Evolutionary conservation across 2,113 vertebrate species (phyloP), one percentile per base, ranked within the genome.

Genomic region (Clarias batrachus): DNA sequence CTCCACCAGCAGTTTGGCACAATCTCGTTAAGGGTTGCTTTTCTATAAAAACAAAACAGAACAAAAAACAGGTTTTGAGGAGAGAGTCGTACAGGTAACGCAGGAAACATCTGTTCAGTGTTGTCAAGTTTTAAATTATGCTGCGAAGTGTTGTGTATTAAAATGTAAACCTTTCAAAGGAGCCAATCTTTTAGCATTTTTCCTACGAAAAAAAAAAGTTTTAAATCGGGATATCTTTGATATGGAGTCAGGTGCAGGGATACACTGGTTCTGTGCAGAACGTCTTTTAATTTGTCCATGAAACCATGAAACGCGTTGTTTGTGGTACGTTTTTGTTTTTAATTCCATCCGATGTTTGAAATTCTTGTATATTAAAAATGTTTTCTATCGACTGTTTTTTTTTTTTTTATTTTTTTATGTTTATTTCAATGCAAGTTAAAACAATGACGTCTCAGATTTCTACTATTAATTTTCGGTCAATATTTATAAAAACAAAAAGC

Each of bases 311-410:
- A 89, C 91, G 86, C 59, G 91, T 62, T 92, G 90, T 91, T 89
- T 92, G 91, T 94, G 91, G 88, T 92, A 89, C 87, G 79, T 92
- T 91, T 94, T 94, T 94, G 92, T 94, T 94, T 94, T 94, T 94
- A 48, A 94, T 93, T 89, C 91, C 90, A 89, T 63, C 74, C 90
- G 86, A 94, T 93, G 94, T 95, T 94, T 93, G 91, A 92, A 95
- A 91, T 91, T 86, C 91, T 92, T 95, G 94, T 95, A 93, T 91
- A 96, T 96, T 96, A 96, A 96, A 48, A 96, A 94, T 93, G 93
- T 95, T 96, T 95, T 95, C 92, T 95, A 95, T 94, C 92, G 92
- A 93, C 41, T 90, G 86, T 93, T 86, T 66, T 8, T 76, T 66
- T 76, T 13, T 30, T 19, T 56, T 11, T 59, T 21, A n/a, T n/a